Percentiles rank a stretch among this genome's conserved stretches.
Conservation (phyloP, 2,888 invertebrate species). For the Plebejus melissa region DNA sequence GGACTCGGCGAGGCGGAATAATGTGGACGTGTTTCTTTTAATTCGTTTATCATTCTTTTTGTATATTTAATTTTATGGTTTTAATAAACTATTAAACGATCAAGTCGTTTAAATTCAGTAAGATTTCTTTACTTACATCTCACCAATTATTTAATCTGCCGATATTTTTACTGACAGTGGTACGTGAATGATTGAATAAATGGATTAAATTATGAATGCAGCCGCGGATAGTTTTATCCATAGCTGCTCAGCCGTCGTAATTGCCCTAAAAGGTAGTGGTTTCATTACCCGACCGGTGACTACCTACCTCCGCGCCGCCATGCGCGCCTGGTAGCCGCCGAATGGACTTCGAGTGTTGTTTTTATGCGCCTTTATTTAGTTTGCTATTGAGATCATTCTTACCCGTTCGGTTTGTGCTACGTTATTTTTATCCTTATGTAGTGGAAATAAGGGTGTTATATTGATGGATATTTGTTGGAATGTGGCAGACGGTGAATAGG, state of each 20-base stretch:
- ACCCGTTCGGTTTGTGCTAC: conserved; percentile 33
- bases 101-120: neutral
- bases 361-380: conserved; percentile 62
- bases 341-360: conserved; percentile 55
- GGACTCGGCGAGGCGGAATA: conserved; percentile 44
- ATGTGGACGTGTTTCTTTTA: conserved; percentile 46
- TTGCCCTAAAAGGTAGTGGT: conserved; percentile 72
- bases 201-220: conserved; percentile 2
- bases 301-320: conserved; percentile 57
- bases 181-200: conserved; percentile 3
- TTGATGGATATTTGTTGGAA: conserved; percentile 33
- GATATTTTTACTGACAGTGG: neutral
- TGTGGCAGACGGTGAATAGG: conserved; percentile 49
- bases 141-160: neutral
- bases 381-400: conserved; percentile 60
- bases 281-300: conserved; percentile 72
- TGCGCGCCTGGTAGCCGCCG: conserved; percentile 64
- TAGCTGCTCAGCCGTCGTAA: conserved; percentile 55
- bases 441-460: conserved; percentile 23
- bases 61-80: neutral
- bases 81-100: neutral
- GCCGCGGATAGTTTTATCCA: conserved; percentile 49
- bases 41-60: neutral
- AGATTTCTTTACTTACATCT: neutral
- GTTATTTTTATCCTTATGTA: conserved; percentile 31